A percentile compares a stretch with the other conserved stretches of the same genome.
phyloP scores from a whole-genome alignment of 2,113 vertebrate species.

The Lipophrys pholis region DNA sequence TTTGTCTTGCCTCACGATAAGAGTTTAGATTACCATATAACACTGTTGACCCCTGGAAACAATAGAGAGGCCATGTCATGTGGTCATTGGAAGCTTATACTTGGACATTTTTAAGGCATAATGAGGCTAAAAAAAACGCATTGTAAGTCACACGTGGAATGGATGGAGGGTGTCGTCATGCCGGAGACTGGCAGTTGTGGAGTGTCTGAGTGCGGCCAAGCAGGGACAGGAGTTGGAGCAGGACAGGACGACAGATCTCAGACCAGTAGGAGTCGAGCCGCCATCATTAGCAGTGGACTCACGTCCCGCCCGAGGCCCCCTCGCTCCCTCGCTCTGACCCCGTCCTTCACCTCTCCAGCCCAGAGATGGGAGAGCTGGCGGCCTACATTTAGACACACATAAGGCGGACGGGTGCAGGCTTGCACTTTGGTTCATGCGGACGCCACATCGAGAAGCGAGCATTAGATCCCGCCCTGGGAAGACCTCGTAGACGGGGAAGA shows the following conservation, averaged over 20 bases:
- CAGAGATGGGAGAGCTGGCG: conserved; percentile 40
- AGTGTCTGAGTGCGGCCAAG: conserved; percentile 1
- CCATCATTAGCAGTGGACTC: conserved; percentile 55
- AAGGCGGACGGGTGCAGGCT: neutral
- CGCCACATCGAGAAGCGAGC: conserved; percentile 17
- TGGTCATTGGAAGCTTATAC: too few species aligned
- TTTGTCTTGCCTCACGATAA: too few species aligned
- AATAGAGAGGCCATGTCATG: too few species aligned
- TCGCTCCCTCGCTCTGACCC: conserved; percentile 29
- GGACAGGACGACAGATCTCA: conserved; percentile 28
- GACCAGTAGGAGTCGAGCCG: conserved; percentile 1
- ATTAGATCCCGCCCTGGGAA: conserved; percentile 41
- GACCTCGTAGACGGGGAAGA: conserved; percentile 25
- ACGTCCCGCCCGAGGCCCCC: conserved; percentile 45
- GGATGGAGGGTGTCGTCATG: neutral
- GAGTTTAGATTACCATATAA: too few species aligned
- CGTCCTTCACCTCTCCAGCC: conserved; percentile 60
- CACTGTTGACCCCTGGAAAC: too few species aligned
- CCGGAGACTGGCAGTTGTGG: conserved; percentile 7
- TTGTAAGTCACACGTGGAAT: neutral
- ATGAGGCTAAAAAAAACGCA: too few species aligned
- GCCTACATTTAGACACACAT: conserved; percentile 47
- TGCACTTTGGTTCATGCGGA: neutral
- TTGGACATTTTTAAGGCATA: too few species aligned
- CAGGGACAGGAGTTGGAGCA: conserved; percentile 35